Base-by-base conservation (phyloP, 2,888 invertebrate species). In the Micoletzkya japonica region DNA sequence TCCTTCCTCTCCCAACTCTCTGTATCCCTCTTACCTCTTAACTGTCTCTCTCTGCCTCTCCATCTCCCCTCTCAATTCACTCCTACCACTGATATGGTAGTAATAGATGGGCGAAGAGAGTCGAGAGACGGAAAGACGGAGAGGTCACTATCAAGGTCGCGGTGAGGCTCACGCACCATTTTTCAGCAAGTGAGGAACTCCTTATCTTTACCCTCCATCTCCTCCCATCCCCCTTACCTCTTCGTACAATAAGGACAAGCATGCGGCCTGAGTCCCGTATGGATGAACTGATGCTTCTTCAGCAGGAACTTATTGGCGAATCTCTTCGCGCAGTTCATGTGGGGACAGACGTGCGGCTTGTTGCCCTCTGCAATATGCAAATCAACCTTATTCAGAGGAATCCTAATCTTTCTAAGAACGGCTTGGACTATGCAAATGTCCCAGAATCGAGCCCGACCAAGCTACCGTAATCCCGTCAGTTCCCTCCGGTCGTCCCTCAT, bases 201-300 rank as follows among this genome's bases (percentile, higher is more conserved):
- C 3, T 57, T n/a, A n/a, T n/a, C n/a, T n/a, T n/a, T n/a, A n/a
- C n/a, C n/a, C n/a, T n/a, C n/a, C n/a, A n/a, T n/a, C n/a, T n/a
- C n/a, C n/a, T n/a, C n/a, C n/a, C n/a, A n/a, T n/a, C n/a, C 26
- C 2, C 1, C 64, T 52, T 64, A 85, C 85, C 78, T 71, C 72
- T 85, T 85, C n/a, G 69, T 64, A 71, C 85, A 85, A 69, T 73
- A 82, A 20, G 82, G 83, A 71, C 85, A 85, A n/a, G 76, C 72
- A 70, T 85, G 85, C 34, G 85, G 85, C 37, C 83, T 74, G 24
- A 82, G 78, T 26, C 85, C 85, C 26, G 84, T 86, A 72, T 85
- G 85, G 67, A 85, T 85, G 75, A 86, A 85, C 73, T 79, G 78
- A 73, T 85, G 85, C 74, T 85, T 85, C 70, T 85, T 85, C 28